Base-by-base conservation (phyloP, 2,797 vertebrate genomes). In the Clarias platycephalus region DNA sequence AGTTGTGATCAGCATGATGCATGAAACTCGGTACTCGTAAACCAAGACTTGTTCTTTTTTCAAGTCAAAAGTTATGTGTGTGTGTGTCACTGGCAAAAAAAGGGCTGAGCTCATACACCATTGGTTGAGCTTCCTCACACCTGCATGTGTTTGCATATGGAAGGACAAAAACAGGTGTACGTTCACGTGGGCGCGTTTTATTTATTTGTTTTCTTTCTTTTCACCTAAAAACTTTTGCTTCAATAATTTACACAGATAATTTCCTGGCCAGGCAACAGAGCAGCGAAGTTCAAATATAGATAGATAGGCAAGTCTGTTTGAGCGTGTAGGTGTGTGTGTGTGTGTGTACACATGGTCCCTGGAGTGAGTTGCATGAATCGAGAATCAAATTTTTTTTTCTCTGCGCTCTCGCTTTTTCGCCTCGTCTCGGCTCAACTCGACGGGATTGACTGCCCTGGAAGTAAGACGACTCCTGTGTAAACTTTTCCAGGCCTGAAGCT, bases 281-380 rank as follows among this genome's bases (percentile, higher is more conserved):
- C 89, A 85, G 91, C 83, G 86, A 89, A 93, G 91, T 94, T 92
- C 92, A 95, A 95, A 95, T 93, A 94, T 67, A 31, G 40, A 44
- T 10, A 44, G 44, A 79, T 84, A 58, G 70, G 83, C 90, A 49
- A 63, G 63, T 6, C 60, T 80, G 80, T 72, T 44, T 44, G 9
- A 44, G 1, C 44, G 55, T 31, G 75, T 37, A 44, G 70, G 9
- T 15, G 20, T 24, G 20, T 12, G 22, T 26, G 12, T n/a, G 12
- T 24, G 24, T 7, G 16, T 16, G 24, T 1, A 0, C n/a, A 10
- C 26, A 70, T 70, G 71, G 13, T 64, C 77, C n/a, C 77, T 63
- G n/a, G 34, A 28, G 80, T 37, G 31, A 37, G 22, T 22, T 40
- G 22, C 31, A 58, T 82, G 88, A 90, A 40, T 62, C 55, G 6